A percentile compares a stretch with the other conserved stretches of the same genome.
These are phyloP conservation scores for Heliconius cydno DNA, from an alignment of 2,888 invertebrate species.

Conservation along the genomic window DNA sequence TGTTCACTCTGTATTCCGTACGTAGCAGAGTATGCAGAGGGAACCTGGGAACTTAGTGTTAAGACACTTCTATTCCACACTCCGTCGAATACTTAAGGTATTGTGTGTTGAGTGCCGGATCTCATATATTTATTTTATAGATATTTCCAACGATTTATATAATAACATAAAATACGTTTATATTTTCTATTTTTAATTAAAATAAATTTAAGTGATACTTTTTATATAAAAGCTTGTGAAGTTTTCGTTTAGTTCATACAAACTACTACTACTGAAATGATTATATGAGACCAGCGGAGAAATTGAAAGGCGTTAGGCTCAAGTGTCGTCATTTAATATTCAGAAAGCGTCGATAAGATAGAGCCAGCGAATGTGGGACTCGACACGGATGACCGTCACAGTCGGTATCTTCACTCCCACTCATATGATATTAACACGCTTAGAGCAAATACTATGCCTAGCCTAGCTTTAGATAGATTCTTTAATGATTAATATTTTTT, in stretches of 20 bases:
- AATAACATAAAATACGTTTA: too few species aligned
- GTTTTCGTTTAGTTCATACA: conserved; percentile 57
- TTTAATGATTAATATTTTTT: background rate
- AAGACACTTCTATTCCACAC: too few species aligned
- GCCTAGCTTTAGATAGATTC: background rate
- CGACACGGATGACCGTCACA: conserved; percentile 66
- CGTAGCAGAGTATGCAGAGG: too few species aligned
- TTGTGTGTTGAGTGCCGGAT: too few species aligned
- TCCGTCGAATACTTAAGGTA: too few species aligned
- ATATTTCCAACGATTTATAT: background rate
- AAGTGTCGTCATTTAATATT: conserved; percentile 70
- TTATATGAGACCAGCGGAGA: conserved; percentile 57
- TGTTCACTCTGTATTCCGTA: too few species aligned
- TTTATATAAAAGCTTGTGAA: conserved; percentile 36
- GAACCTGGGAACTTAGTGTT: too few species aligned
- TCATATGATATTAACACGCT: conserved; percentile 46
- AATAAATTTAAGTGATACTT: conserved; percentile 2
- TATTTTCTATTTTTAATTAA: background rate
- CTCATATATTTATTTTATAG: background rate
- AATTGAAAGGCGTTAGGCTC: conserved; percentile 68
- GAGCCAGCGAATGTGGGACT: conserved; percentile 73
- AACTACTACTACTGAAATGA: conserved; percentile 57
- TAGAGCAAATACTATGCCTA: conserved; percentile 2
- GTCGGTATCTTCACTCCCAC: conserved; percentile 38
- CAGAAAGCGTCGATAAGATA: conserved; percentile 71